phyloP scores from a whole-genome alignment of 2,113 vertebrate genomes.

The Myxocyprinus asiaticus region DNA sequence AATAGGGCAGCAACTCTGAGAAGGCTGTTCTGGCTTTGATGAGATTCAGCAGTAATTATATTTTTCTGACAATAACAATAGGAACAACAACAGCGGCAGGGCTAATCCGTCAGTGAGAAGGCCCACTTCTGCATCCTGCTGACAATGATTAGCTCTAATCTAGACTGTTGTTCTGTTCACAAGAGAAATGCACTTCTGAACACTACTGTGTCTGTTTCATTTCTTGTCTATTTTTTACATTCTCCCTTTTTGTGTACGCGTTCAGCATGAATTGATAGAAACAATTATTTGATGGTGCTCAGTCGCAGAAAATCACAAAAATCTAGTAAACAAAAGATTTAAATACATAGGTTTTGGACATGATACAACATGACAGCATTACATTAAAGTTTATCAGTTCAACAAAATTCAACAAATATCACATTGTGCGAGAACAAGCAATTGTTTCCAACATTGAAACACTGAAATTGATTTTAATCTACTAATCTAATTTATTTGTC shows the following conservation, averaged over 20 bases:
- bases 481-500: too few relatives aligned
- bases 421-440: too few relatives aligned
- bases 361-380: too few relatives aligned
- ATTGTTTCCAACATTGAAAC: too few relatives aligned
- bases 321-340: background rate
- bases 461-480: too few relatives aligned
- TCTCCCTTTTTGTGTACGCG: slow-evolving; percentile 12
- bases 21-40: slow-evolving; percentile 79
- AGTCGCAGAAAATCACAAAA: background rate
- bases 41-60: slow-evolving; percentile 79
- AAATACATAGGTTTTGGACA: too few relatives aligned
- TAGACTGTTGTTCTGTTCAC: slow-evolving; percentile 72
- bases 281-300: background rate
- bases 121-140: slow-evolving; percentile 73
- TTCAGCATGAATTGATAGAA: background rate
- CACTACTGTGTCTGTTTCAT: slow-evolving; percentile 58
- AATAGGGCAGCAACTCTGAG: slow-evolving; percentile 65
- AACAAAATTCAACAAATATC: too few relatives aligned
- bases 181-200: slow-evolving; percentile 72
- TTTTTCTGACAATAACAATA: slow-evolving; percentile 76
- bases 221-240: slow-evolving; percentile 26
- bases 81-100: slow-evolving; percentile 75
- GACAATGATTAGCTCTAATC: slow-evolving; percentile 79
- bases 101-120: slow-evolving; percentile 80
- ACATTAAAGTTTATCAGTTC: too few relatives aligned